phyloP scores from a whole-genome alignment of 1,140 invertebrate species.

The Caenorhabditis remanei region DNA sequence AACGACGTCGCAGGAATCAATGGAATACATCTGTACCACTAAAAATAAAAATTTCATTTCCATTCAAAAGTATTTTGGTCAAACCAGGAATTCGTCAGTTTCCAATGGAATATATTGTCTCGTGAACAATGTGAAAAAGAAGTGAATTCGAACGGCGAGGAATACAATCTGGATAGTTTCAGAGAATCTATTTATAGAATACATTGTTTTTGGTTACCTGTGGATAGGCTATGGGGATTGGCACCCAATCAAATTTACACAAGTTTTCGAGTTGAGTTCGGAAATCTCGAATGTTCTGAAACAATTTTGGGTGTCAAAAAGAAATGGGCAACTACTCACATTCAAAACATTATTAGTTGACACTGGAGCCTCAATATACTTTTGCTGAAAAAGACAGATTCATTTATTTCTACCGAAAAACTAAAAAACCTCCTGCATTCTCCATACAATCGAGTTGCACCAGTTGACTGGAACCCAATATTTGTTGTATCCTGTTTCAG shows the following conservation, averaged over 20 bases:
- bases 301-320: neutral
- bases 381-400: neutral
- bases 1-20: slow-evolving; percentile 88
- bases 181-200: too few species aligned
- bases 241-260: slow-evolving; percentile 89
- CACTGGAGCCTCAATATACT: slow-evolving; percentile 15
- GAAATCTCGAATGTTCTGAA: slow-evolving; percentile 57
- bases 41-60: neutral
- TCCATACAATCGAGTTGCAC: slow-evolving; percentile 25
- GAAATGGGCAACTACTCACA: neutral
- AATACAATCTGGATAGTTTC: slow-evolving; percentile 70
- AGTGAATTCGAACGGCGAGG: slow-evolving; percentile 61
- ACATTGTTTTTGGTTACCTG: slow-evolving; percentile 83
- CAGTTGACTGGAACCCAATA: slow-evolving; percentile 48
- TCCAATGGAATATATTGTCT: slow-evolving; percentile 62
- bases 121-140: slow-evolving; percentile 58
- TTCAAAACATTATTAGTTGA: slow-evolving; percentile 32
- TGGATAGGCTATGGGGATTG: slow-evolving; percentile 95
- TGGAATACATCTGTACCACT: slow-evolving; percentile 88
- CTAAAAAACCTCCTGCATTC: neutral
- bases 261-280: slow-evolving; percentile 51
- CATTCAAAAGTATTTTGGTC: neutral
- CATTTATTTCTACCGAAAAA: too few species aligned
- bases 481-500: slow-evolving; percentile 23
- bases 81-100: neutral